These are phyloP conservation scores for Teleopsis dalmanni DNA, from an alignment of 1,140 invertebrate species.

Conservation along the genomic window DNA sequence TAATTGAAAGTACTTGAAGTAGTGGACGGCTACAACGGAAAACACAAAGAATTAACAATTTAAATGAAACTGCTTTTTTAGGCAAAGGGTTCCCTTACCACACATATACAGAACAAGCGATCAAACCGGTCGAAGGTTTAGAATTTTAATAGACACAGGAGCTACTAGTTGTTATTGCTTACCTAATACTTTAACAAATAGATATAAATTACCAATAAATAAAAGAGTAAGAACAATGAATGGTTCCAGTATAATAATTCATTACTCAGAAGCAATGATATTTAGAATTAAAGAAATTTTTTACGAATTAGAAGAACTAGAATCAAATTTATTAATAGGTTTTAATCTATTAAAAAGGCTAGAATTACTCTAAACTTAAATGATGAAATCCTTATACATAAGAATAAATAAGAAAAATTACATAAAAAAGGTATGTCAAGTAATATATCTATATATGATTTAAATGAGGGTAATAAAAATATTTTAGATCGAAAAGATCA, in stretches of 20 bases:
- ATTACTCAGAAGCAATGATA: background rate
- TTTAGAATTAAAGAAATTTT: background rate
- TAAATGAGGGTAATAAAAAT: no score
- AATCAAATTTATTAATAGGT: no score
- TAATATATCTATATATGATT: no score
- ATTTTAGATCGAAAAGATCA: no score
- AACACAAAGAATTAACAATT: background rate
- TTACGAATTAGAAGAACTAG: no score
- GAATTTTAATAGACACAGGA: conserved; percentile 2
- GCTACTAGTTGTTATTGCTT: background rate
- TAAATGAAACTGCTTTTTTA: conserved; percentile 4
- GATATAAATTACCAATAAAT: background rate
- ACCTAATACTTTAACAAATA: background rate
- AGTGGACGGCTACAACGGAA: background rate
- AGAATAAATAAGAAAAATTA: no score
- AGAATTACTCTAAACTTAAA: no score
- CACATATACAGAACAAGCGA: background rate
- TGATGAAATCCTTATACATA: no score
- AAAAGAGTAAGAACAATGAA: conserved; percentile 4
- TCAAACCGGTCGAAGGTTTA: background rate
- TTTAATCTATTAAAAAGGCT: no score
- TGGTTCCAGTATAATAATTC: background rate
- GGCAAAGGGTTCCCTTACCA: background rate
- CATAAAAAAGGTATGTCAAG: no score
- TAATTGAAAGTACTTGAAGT: background rate